Evolutionary conservation across 2,888 invertebrate genomes (phyloP), one percentile per base, ranked within the genome.

Genomic region (Xiphydria camelus): DNA sequence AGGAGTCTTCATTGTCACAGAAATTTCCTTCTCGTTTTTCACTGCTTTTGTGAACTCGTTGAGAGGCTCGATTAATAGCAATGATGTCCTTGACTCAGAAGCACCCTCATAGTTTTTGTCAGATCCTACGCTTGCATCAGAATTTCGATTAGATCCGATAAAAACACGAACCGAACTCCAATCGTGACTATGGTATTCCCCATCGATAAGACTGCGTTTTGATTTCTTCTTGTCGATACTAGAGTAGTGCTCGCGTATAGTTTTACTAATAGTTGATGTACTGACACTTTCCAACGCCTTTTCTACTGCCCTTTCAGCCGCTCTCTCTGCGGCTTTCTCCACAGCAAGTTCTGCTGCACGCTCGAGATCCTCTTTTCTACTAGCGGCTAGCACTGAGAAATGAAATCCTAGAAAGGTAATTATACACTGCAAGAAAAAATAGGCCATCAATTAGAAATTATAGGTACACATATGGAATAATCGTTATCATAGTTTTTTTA

Each of bases 1-100:
- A 10, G 87, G 88, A 5, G 87, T 87, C 73, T 89, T 88, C 79
- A 88, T 87, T 23, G 86, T 86, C 75, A 87, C 87, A 10, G 87
- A 88, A 5, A 87, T 87, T 73, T 89, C 88, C 79, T 88, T 88
- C 68, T 87, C 80, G 29, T 88, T 82, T 37, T 88, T 86, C 25
- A 58, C 53, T n/a, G n/a, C n/a, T n/a, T n/a, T n/a, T n/a, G n/a
- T n/a, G n/a, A n/a, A n/a, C n/a, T n/a, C 32, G 32, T 32, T 41
- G 4, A 15, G 33, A 22, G 10, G 31, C 23, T 33, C 41, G 36
- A 14, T 36, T 18, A 29, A 20, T 3, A 18, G n/a, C 21, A 4
- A 14, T 6, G 6, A 23, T n/a, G 23, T 7, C 15, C 19, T 32
- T 7, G 38, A 38, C 2, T 20, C 10, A 4, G 12, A 38, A 12